Conservation (phyloP, 2,888 invertebrate genomes). For the Tuberolachnus salignus region DNA sequence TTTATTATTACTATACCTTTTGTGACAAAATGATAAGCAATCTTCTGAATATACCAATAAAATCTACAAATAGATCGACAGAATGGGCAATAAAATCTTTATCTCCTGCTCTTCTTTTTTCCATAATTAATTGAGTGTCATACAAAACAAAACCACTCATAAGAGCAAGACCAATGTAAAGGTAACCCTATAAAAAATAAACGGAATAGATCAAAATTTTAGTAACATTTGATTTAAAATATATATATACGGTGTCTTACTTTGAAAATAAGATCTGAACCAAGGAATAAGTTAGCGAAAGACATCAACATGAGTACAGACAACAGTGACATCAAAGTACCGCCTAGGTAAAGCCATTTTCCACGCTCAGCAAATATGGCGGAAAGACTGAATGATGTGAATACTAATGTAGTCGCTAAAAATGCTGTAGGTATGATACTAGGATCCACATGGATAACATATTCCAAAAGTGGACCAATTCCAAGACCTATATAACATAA, state of each 20-base stretch:
- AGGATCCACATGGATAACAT: conserved; percentile 81
- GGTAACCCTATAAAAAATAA: conserved; percentile 69
- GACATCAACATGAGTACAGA: conserved; percentile 79
- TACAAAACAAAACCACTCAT: conserved; percentile 96
- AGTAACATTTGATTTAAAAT: not conserved
- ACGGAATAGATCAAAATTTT: conserved; percentile 10
- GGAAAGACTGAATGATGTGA: conserved; percentile 88
- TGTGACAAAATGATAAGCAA: conserved; percentile 87
- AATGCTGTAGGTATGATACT: conserved; percentile 87
- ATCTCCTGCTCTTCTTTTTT: conserved; percentile 87
- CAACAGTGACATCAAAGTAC: conserved; percentile 81
- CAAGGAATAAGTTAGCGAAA: conserved; percentile 84
- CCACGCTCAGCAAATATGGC: conserved; percentile 87
- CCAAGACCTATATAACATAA: conserved; percentile 74
- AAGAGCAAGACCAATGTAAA: conserved; percentile 85
- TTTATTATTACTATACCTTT: conserved; percentile 69
- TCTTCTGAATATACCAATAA: conserved; percentile 91
- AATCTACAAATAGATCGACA: conserved; percentile 92
- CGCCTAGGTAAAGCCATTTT: conserved; percentile 88
- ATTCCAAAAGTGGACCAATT: conserved; percentile 82
- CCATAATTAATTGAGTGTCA: conserved; percentile 96
- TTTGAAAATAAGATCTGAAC: conserved; percentile 78
- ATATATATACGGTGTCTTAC: conserved; percentile 64
- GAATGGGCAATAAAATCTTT: conserved; percentile 92
- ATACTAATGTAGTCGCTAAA: conserved; percentile 82